These are phyloP conservation scores for Acanthosepion lycidas DNA, from an alignment of 2,888 invertebrate genomes.

Conservation along the genomic window DNA sequence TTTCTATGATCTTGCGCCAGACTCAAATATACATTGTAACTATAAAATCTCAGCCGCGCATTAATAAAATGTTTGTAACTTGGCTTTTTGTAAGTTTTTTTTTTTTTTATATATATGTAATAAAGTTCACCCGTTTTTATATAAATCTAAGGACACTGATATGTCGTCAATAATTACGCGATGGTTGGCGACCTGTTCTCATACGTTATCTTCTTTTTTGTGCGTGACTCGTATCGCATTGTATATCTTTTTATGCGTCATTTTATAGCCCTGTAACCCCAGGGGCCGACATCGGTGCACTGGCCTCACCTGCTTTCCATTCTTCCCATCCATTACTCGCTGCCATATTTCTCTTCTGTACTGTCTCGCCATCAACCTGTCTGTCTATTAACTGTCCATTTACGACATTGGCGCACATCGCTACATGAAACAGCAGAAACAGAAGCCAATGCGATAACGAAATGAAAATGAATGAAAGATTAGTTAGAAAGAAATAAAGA, in stretches of 20 bases:
- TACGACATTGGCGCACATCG: background rate
- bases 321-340: background rate
- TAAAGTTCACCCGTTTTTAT: background rate
- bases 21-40: too few species aligned
- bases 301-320: background rate
- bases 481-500: too few species aligned
- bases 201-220: background rate
- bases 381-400: background rate
- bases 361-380: background rate
- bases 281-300: background rate
- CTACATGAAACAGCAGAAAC: background rate
- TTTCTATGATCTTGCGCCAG: too few species aligned
- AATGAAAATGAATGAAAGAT: too few species aligned
- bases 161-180: background rate
- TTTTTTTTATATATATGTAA: too few species aligned
- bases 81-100: too few species aligned
- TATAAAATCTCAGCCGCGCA: too few species aligned
- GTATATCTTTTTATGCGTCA: constrained; percentile 18
- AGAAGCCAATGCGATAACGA: background rate
- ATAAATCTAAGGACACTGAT: background rate
- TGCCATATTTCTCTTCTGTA: background rate
- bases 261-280: background rate
- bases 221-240: background rate
- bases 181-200: background rate
- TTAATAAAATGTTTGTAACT: too few species aligned